Base-by-base conservation (phyloP, 2,113 vertebrate genomes). In the Odontesthes bonariensis region DNA sequence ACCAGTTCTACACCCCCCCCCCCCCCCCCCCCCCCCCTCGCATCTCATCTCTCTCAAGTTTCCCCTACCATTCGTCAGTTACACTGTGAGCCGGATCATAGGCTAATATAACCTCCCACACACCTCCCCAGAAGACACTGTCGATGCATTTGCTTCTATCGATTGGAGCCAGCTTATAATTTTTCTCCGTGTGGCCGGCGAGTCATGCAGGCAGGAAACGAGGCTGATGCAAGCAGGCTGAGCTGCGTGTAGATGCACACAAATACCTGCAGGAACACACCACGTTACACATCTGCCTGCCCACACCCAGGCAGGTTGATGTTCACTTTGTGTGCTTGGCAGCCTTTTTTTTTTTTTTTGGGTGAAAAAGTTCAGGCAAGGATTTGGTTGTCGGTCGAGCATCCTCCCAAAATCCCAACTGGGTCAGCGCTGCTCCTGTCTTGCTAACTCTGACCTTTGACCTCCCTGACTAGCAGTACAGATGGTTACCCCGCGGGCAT, bases 151-250 rank as follows among this genome's bases (percentile, higher is more conserved):
- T 92, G 87, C 72, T 44, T 71, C 79, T 82, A 93, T 93, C 89
- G 89, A 93, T 94, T 91, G 83, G 77, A 78, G 85, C 77, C 86
- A 82, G 83, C 91, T 91, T 90, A 88, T 91, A 85, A 90, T 91
- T 89, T 88, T 84, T 79, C 82, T 83, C 81, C 51, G 46, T 77
- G 82, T 58, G 69, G 85, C 79, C 85, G 73, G 76, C 53, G 32
- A 59, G 71, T 40, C 77, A 61, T 80, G 71, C 76, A 84, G 69
- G 68, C 81, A 83, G 80, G 74, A 76, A 73, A 64, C 68, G 35
- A 65, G 62, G 27, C 74, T 49, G 71, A 84, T 69, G 59, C 66
- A 46, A 53, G 54, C 55, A 14, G 58, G 69, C 69, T 66, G 75
- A 75, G 69, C 66, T 38, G 23, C 4, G 55, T 66, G 65, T 42